Evolutionary conservation across 2,113 vertebrate genomes (phyloP).

Genomic region (Maylandia zebra): DNA sequence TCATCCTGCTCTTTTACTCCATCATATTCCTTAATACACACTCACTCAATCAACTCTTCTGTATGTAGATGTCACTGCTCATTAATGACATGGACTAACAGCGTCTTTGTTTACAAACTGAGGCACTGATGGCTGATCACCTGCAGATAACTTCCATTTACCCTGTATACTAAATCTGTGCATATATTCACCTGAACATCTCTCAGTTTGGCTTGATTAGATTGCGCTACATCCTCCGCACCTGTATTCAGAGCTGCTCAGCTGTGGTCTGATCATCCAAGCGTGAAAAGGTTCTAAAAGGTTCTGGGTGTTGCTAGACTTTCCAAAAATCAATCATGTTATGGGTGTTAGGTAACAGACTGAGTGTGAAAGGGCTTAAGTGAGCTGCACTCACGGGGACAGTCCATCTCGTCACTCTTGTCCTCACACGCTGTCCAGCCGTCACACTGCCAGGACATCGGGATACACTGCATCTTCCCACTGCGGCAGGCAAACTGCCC

Average conservation of each 20-base stretch:
- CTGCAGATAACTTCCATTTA: background rate
- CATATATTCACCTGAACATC: background rate
- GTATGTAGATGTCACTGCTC: background rate
- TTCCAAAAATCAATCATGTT: background rate
- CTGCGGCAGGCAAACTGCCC: conserved; percentile 92
- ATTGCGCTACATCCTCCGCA: background rate
- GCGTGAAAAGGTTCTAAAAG: background rate
- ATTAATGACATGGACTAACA: background rate
- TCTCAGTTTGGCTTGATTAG: background rate
- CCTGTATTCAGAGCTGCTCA: background rate
- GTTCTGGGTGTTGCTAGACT: background rate
- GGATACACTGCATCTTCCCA: conserved; percentile 96
- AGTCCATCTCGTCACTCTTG: conserved; percentile 91
- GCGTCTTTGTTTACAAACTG: background rate
- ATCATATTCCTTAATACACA: background rate
- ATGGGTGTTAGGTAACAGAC: background rate
- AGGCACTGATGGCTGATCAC: background rate
- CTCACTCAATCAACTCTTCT: background rate
- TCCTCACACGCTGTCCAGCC: conserved; percentile 93
- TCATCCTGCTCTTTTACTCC: background rate
- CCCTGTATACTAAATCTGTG: background rate
- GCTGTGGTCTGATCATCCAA: background rate
- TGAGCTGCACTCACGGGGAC: conserved; percentile 77
- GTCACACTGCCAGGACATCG: conserved; percentile 90
- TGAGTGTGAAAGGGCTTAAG: background rate